Evolutionary conservation across 2,888 invertebrate genomes (phyloP).

Genomic region (Maniola hyperantus): DNA sequence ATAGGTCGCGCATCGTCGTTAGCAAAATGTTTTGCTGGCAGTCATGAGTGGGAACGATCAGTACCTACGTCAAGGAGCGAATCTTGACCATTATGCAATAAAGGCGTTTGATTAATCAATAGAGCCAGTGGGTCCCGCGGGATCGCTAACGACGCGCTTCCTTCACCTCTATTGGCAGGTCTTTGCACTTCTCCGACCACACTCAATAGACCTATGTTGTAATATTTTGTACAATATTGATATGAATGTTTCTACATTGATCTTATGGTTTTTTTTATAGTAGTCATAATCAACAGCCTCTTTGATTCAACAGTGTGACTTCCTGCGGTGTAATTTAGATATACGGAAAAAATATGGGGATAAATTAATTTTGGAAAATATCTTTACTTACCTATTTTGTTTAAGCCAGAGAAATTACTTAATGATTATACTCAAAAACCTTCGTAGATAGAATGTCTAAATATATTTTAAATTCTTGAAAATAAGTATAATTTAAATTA

Average conservation of each 20-base stretch:
- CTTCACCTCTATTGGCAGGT: slow-evolving; percentile 49
- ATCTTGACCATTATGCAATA: slow-evolving; percentile 69
- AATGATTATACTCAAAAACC: too few relatives aligned
- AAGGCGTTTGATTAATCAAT: slow-evolving; percentile 79
- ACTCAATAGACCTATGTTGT: background rate
- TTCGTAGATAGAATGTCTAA: too few relatives aligned
- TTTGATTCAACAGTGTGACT: background rate
- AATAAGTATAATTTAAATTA: too few relatives aligned
- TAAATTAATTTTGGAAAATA: too few relatives aligned
- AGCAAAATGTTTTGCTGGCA: slow-evolving; percentile 8
- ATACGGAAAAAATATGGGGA: too few relatives aligned
- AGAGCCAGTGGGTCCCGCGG: slow-evolving; percentile 71
- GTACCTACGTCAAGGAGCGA: slow-evolving; percentile 24
- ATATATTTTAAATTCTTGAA: too few relatives aligned
- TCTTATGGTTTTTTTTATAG: background rate
- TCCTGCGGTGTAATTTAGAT: too few relatives aligned
- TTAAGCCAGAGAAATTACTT: too few relatives aligned
- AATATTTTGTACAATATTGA: background rate
- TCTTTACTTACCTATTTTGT: too few relatives aligned
- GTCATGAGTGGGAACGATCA: slow-evolving; percentile 18
- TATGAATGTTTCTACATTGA: too few relatives aligned
- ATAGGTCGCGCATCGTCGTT: background rate
- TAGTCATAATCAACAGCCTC: background rate
- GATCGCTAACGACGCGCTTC: slow-evolving; percentile 66
- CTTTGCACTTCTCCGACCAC: slow-evolving; percentile 38